Evolutionary conservation across 1,140 invertebrate species (phyloP), one percentile per base, ranked within the genome.

Genomic region (Orius laevigatus): DNA sequence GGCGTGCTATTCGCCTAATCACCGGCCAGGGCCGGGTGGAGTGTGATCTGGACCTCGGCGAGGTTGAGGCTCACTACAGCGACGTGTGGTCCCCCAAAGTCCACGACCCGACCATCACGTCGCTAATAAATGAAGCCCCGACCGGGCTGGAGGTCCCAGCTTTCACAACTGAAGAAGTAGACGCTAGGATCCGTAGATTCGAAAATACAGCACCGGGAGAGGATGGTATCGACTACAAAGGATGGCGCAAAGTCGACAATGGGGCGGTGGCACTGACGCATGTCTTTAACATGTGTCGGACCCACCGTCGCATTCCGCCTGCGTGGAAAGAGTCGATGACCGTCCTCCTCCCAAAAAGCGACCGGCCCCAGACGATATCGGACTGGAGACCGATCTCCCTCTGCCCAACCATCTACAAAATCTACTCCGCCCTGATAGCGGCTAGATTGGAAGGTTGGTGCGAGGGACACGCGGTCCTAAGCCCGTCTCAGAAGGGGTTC

Each of bases 321-420:
- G 11, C 35, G 0, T 60, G 58, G 57, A 59, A 59, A 16, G 6
- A 9, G 2, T 53, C 58, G 6, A 50, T 5, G 2, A 64, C 60
- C 5, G 52, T 65, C 0, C 53, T 66, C 0, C 46, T 64, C 5
- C 54, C 58, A 15, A 64, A 66, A 16, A 60, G 62, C 14, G 57
- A 59, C 1, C 52, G 55, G 19, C 15, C 38, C 3, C 49, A 49
- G 6, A 52, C 59, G 31, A 40, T 58, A 0, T 31, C 32, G 3
- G 65, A 65, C 43, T 66, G 61, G 62, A 44, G 60, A 8, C 62
- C 61, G 0, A 57, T 66, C 1, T 51, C 61, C 0, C 53, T 65
- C n/a, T 50, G 56, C 10, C 53, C 58, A n/a, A 59, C 57, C 1
- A 52, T 58, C 2, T 55, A 56, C 1, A 65, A 65, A 32, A 53